Conservation (phyloP, 35 echinoderm and acorn worm species). For the Apostichopus japonicus region DNA sequence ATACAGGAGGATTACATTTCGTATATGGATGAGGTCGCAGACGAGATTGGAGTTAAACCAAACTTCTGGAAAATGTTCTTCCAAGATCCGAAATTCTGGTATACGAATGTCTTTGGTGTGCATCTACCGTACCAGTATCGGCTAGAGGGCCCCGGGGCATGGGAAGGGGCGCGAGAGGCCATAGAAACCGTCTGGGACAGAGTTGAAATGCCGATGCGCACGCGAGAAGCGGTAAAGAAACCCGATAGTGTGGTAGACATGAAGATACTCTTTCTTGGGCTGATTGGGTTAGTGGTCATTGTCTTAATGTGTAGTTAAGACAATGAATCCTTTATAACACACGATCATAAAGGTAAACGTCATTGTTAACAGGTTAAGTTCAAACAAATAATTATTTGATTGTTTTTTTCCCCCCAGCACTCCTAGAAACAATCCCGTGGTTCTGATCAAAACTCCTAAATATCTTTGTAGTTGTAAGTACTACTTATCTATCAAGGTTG, state of each 20-base stretch:
- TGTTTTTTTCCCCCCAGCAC: too few species aligned
- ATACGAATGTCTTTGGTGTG: constrained; percentile 63
- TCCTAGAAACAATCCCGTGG: too few species aligned
- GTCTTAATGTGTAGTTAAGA: not conserved
- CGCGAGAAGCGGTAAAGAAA: constrained; percentile 37
- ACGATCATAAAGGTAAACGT: too few species aligned
- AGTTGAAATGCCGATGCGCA: constrained; percentile 54
- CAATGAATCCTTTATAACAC: too few species aligned
- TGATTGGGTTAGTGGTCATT: not conserved
- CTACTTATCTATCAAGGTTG: too few species aligned
- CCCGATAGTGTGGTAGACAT: not conserved
- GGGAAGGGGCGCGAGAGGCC: constrained; percentile 72
- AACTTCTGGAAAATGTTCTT: constrained; percentile 75
- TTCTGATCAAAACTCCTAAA: too few species aligned
- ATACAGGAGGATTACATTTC: constrained; percentile 64
- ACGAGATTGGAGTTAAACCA: constrained; percentile 69
- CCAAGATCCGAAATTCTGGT: constrained; percentile 65
- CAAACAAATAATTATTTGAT: too few species aligned
- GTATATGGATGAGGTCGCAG: constrained; percentile 78
- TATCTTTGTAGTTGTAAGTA: too few species aligned
- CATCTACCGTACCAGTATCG: constrained; percentile 73
- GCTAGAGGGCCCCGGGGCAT: constrained; percentile 62
- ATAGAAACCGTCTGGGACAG: constrained; percentile 76
- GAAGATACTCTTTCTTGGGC: not conserved
- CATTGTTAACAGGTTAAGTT: too few species aligned